Evolutionary conservation across 2,797 vertebrate species (phyloP), one percentile per base, ranked within the genome.

Genomic region (Lacerta agilis): DNA sequence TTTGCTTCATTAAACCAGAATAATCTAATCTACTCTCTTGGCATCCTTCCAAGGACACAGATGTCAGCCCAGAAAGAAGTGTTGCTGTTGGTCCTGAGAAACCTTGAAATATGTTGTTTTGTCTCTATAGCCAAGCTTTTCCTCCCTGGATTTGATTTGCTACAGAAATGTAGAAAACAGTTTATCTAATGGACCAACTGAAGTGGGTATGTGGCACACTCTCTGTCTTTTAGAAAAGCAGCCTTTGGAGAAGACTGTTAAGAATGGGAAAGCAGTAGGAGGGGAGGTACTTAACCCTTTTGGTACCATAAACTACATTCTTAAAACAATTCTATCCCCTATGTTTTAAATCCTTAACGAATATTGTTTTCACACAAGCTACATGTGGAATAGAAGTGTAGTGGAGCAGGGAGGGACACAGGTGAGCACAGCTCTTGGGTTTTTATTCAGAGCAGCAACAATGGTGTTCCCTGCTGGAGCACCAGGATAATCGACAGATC

Each of bases 1-100:
- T 86, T 69, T 71, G 13, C 66, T 86, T 79, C 45, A 69, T 86
- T 80, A 72, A 71, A n/a, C 58, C 29, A 69, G 20, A 69, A 67
- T 67, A 86, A 86, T 71, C n/a, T n/a, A 79, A 13, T 80, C 66
- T 13, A 23, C 15, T 61, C 18, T 72, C 8, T 17, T 29, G 45
- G 49, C 27, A 72, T 29, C 25, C 18, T 79, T 80, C 45, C 11
- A 72, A 13, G 33, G 33, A 72, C n/a, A 77, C 4, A 77, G 75
- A 85, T 77, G 8, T 23, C 5, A 76, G 17, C 17, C 36, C 25
- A 64, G 18, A 72, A 49, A 69, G 29, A 43, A 66, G 36, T 17
- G 15, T 83, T 23, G 33, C 2, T 33, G 45, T n/a, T 45, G 9
- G 58, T 67, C 27, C n/a, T 43, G 27, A 66, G 18, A 49, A 75